Evolutionary conservation across 2,888 invertebrate species (phyloP).

Genomic region (Sphaerophoria rueppellii): DNA sequence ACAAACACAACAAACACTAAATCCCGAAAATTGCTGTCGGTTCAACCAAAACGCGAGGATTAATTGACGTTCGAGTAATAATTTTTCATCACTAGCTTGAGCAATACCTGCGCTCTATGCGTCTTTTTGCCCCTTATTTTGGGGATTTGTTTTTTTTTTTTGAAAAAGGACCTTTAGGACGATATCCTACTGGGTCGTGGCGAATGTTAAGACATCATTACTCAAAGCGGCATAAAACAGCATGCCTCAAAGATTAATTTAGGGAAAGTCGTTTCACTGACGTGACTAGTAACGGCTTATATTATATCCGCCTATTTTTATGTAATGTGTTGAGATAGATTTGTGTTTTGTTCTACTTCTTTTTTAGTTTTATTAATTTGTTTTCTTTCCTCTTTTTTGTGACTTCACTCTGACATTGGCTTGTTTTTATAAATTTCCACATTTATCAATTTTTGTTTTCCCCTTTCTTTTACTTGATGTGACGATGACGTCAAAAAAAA

Average conservation of each 20-base stretch:
- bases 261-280: conserved; percentile 51
- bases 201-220: conserved; percentile 45
- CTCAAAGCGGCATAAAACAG: conserved; percentile 41
- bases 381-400: not conserved
- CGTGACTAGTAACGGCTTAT: conserved; percentile 61
- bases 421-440: conserved; percentile 60
- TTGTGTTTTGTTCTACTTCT: conserved; percentile 24
- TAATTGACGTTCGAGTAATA: conserved; percentile 70
- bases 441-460: conserved; percentile 31
- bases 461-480: not conserved
- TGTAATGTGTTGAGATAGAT: conserved; percentile 13
- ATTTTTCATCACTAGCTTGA: conserved; percentile 59
- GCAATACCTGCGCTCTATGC: not conserved
- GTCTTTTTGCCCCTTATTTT: conserved; percentile 21
- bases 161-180: conserved; percentile 4
- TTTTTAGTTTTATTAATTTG: conserved; percentile 1
- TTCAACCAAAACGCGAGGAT: conserved; percentile 54
- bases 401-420: conserved; percentile 32
- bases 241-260: conserved; percentile 62
- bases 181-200: conserved; percentile 23
- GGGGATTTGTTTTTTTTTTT: not conserved
- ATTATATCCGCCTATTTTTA: conserved; percentile 38
- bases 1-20: conserved; percentile 62
- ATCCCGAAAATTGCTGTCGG: conserved; percentile 50
- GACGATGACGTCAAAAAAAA: not conserved